phyloP scores from a whole-genome alignment of 2,113 vertebrate genomes.

The Myxocyprinus asiaticus region DNA sequence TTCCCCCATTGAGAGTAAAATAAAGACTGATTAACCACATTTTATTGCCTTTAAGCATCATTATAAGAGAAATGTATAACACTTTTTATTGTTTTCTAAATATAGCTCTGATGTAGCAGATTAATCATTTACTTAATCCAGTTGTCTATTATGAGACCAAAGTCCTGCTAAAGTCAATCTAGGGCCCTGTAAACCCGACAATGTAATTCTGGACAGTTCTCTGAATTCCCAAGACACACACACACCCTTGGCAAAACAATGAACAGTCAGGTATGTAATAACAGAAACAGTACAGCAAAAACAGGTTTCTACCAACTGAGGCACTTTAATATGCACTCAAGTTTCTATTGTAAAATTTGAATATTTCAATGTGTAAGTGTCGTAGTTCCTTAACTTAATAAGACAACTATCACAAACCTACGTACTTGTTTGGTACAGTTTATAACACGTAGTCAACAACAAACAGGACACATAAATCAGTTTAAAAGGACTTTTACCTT shows the following conservation, averaged over 20 bases:
- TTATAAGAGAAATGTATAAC: too few species aligned
- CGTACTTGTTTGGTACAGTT: too few species aligned
- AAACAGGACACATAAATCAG: constrained; percentile 13
- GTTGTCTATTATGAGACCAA: constrained; percentile 55
- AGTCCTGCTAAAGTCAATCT: constrained; percentile 64
- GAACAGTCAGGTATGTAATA: constrained; percentile 72
- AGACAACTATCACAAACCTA: background rate
- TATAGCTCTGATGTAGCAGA: constrained; percentile 5
- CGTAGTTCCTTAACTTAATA: background rate
- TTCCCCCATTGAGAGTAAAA: too few species aligned
- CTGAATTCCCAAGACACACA: constrained; percentile 65
- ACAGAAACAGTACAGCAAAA: constrained; percentile 51
- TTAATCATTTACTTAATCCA: constrained; percentile 70
- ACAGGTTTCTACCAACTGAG: constrained; percentile 59
- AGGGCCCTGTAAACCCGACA: constrained; percentile 55
- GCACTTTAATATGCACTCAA: background rate
- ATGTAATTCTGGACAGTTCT: constrained; percentile 61
- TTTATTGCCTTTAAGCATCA: background rate
- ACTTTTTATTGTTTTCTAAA: too few species aligned
- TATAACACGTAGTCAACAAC: too few species aligned
- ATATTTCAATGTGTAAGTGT: background rate
- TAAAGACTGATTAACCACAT: background rate
- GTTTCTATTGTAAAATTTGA: too few species aligned
- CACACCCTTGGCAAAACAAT: constrained; percentile 82
- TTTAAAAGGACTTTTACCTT: constrained; percentile 74